Base-by-base conservation (phyloP, 2,888 invertebrate species). In the Apodemia duryi region DNA sequence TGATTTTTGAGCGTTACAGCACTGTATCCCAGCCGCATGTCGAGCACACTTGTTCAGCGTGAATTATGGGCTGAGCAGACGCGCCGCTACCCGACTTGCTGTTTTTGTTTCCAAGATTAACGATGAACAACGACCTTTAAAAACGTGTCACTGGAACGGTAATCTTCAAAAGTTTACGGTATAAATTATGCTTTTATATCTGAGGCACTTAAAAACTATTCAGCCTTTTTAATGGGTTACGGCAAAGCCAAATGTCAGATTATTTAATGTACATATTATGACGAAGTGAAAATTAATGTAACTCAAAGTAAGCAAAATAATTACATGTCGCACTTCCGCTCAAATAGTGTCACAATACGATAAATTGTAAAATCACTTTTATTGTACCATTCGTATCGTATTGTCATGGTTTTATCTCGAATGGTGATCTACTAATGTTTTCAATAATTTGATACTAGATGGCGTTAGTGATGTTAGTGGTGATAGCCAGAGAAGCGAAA, bases 21-120 rank as follows among this genome's bases (percentile, higher is more conserved):
- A 69, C 66, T 71, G 65, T 72, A 77, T 76, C 75, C 72, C 74
- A 74, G 81, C 83, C 83, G 78, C 85, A 82, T 83, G 89, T 89
- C 90, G 80, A 72, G 76, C 78, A 80, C 89, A 88, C 86, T 86
- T 86, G 88, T 78, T 79, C 78, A 75, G 29, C 80, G 79, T 86
- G 85, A 88, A 85, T 84, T 87, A 88, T 87, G 79, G 69, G 69
- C 68, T 52, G 75, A 72, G 74, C 85, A 83, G 85, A 83, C 82
- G 81, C 80, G 82, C 74, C 77, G 71, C 81, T 75, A 73, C 83
- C 83, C 79, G 86, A 86, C 86, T 88, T 86, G 82, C 82, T 84
- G 86, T 89, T 90, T 89, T 89, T 88, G 87, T 90, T 89, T 87
- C 84, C 82, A 89, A 89, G 88, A 89, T 90, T 88, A 91, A 89